Conservation (phyloP, 2,888 invertebrate species). For the Gastrophysa polygoni region DNA sequence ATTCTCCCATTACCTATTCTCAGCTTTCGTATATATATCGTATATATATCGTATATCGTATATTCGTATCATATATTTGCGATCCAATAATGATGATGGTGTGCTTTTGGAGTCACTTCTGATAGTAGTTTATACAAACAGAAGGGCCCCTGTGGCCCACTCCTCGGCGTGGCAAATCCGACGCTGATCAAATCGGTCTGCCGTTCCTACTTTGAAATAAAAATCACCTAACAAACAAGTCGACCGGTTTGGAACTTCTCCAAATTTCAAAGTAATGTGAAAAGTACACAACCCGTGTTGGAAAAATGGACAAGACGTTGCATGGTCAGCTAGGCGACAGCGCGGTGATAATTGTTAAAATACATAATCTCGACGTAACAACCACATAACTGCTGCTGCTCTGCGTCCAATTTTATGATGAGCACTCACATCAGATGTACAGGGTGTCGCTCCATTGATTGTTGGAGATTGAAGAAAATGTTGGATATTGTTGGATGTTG, state of each 20-base stretch:
- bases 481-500: too few relatives aligned
- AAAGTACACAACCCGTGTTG: constrained; percentile 52
- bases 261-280: constrained; percentile 56
- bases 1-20: too few relatives aligned
- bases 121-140: too few relatives aligned
- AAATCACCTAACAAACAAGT: constrained; percentile 12
- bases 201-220: constrained; percentile 7
- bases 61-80: too few relatives aligned
- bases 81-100: too few relatives aligned
- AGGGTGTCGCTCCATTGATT: background rate
- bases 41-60: too few relatives aligned
- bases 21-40: too few relatives aligned
- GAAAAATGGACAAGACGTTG: constrained; percentile 49
- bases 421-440: constrained; percentile 28
- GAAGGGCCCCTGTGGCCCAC: too few relatives aligned
- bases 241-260: constrained; percentile 53
- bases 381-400: constrained; percentile 43
- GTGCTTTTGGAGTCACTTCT: too few relatives aligned
- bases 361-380: constrained; percentile 52
- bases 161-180: background rate
- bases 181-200: constrained; percentile 1
- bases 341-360: constrained; percentile 52
- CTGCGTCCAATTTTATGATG: constrained; percentile 36
- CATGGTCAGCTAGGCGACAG: constrained; percentile 51
- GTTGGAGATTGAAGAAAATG: constrained; percentile 4